Percentiles rank a stretch among this genome's conserved stretches.
Evolutionary conservation across 2,888 invertebrate species (phyloP).

Genomic region (Calameuta idolon): DNA sequence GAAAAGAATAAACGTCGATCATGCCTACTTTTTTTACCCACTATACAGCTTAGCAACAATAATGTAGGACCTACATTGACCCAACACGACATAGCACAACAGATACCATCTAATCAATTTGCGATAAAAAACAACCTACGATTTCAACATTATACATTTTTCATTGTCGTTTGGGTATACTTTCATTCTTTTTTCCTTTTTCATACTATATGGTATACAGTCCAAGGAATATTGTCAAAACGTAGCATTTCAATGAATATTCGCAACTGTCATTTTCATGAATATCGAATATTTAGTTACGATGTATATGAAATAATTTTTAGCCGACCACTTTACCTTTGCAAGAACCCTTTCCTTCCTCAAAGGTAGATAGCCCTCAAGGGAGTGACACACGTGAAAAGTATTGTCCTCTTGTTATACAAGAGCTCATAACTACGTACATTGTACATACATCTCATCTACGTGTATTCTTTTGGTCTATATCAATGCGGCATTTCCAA

Average conservation of each 20-base stretch:
- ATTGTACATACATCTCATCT: background rate
- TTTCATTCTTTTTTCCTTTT: background rate
- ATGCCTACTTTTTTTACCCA: background rate
- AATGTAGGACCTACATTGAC: background rate
- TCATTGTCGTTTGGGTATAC: background rate
- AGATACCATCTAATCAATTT: background rate
- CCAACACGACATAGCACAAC: background rate
- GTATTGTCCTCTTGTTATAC: conserved; percentile 35
- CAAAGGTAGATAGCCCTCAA: conserved; percentile 35
- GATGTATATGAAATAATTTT: background rate
- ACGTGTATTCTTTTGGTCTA: background rate
- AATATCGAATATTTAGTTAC: background rate
- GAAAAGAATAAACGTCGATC: background rate
- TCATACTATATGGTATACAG: background rate
- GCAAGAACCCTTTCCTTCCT: background rate
- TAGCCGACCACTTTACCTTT: background rate
- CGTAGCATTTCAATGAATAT: background rate
- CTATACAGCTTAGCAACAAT: background rate
- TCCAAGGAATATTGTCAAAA: background rate
- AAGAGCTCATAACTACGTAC: background rate
- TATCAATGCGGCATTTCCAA: background rate
- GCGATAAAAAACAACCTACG: background rate
- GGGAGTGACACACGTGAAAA: conserved; percentile 44
- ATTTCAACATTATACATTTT: background rate
- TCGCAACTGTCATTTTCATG: background rate